These are phyloP conservation scores for Balaenoptera acutorostrata DNA, from an alignment of 2,113 vertebrate species.

Conservation along the genomic window DNA sequence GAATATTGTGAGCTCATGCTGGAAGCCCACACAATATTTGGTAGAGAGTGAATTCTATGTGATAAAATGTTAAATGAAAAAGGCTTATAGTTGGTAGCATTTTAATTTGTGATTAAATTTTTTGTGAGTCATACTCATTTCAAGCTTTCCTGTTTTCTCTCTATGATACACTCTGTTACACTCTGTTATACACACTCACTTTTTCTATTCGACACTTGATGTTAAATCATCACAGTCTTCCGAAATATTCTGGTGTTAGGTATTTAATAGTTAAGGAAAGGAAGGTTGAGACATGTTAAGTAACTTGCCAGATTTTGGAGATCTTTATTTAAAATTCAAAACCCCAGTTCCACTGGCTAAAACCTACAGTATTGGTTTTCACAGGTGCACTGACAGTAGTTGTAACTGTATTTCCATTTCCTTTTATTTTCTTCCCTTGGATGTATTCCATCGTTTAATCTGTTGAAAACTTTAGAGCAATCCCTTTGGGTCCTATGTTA, in stretches of 20 bases:
- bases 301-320: not conserved
- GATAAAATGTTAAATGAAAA: constrained; percentile 32
- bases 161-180: not conserved
- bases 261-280: constrained; percentile 14
- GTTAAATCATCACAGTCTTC: not conserved
- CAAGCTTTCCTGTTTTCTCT: constrained; percentile 2
- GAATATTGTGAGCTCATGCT: constrained; percentile 9
- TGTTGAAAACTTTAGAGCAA: not conserved
- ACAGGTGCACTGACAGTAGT: constrained; percentile 57
- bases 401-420: constrained; percentile 50
- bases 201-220: not conserved
- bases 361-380: constrained; percentile 42
- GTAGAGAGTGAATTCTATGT: not conserved
- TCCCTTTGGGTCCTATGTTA: constrained; percentile 38
- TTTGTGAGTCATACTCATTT: not conserved
- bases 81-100: not conserved
- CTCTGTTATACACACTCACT: not conserved
- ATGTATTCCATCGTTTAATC: constrained; percentile 50
- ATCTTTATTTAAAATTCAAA: constrained; percentile 35
- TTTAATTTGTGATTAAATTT: constrained; percentile 13
- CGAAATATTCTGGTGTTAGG: not conserved
- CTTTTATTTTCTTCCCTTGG: not conserved
- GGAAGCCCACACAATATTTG: not conserved
- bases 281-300: constrained; percentile 10
- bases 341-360: not conserved